These are phyloP conservation scores for Ctenomys sociabilis DNA, from an alignment of 2,113 vertebrate species.

Conservation along the genomic window DNA sequence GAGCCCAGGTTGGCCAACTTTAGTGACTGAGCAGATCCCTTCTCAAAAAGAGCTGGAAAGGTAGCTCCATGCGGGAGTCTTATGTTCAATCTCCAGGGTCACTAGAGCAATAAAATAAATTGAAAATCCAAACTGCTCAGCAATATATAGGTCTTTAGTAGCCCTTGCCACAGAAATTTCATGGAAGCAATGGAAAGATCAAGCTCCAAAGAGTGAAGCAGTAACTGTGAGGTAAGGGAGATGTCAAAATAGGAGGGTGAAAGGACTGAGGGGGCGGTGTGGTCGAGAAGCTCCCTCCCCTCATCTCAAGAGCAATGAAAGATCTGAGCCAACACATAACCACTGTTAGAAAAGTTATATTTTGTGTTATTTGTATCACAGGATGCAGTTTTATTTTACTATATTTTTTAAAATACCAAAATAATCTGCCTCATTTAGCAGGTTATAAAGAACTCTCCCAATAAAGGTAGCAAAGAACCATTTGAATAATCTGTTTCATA, in stretches of 20 bases:
- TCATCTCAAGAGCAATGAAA: not conserved
- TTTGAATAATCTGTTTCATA: not conserved
- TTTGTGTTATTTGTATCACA: not conserved
- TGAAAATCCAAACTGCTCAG: not conserved
- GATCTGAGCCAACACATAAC: not conserved
- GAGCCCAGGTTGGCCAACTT: not conserved
- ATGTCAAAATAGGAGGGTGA: not conserved
- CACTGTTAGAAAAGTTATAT: not conserved
- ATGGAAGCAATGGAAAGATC: not conserved
- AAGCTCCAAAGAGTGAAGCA: not conserved
- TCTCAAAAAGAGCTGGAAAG: not conserved
- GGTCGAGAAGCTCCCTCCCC: not conserved
- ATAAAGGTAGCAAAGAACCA: not conserved
- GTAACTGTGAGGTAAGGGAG: not conserved
- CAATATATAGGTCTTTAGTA: not conserved
- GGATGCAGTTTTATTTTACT: constrained; percentile 15
- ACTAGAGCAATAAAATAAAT: not conserved
- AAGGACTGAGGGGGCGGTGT: too few relatives aligned
- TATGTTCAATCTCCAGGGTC: not conserved
- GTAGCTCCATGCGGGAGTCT: not conserved
- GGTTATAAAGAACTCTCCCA: not conserved
- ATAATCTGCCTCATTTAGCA: not conserved
- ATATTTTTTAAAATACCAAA: not conserved
- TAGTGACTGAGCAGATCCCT: not conserved
- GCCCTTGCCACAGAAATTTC: not conserved